phyloP scores from a whole-genome alignment of 2,888 invertebrate genomes.

The Eurytoma adleriae region DNA sequence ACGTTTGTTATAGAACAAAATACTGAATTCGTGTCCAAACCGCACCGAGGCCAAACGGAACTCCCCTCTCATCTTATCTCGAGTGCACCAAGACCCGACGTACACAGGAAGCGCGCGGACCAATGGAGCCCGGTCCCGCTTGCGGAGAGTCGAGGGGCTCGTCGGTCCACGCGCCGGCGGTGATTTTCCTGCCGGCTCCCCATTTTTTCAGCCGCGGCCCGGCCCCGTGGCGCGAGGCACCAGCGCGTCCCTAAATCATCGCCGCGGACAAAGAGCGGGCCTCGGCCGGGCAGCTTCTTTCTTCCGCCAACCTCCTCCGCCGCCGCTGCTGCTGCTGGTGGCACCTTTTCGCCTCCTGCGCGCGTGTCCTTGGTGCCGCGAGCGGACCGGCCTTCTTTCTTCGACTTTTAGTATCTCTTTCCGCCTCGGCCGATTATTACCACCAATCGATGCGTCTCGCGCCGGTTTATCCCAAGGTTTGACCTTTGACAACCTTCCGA shows the following conservation, averaged over 20 bases:
- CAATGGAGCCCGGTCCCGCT: too few relatives aligned
- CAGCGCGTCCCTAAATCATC: constrained; percentile 40
- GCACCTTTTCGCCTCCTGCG: constrained; percentile 58
- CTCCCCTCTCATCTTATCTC: not conserved
- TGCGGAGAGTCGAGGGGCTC: not conserved
- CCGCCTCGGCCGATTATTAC: too few relatives aligned
- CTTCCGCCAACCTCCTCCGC: constrained; percentile 33
- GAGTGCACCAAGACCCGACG: not conserved
- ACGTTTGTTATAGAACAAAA: too few relatives aligned
- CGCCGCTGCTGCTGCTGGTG: constrained; percentile 59
- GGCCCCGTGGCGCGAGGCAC: not conserved
- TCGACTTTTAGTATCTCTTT: not conserved
- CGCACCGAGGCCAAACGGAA: too few relatives aligned
- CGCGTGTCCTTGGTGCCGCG: constrained; percentile 61
- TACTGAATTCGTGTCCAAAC: too few relatives aligned
- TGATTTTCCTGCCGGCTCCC: constrained; percentile 26
- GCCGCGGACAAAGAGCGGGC: constrained; percentile 35
- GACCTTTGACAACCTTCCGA: too few relatives aligned
- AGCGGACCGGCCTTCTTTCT: constrained; percentile 44
- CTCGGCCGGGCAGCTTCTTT: not conserved
- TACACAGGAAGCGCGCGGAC: too few relatives aligned
- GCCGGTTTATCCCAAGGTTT: too few relatives aligned
- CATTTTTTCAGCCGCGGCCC: too few relatives aligned
- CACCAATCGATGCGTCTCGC: too few relatives aligned
- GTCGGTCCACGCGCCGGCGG: not conserved